Base-by-base conservation (phyloP, 1,140 invertebrate genomes). In the Tetramorium alpestre region DNA sequence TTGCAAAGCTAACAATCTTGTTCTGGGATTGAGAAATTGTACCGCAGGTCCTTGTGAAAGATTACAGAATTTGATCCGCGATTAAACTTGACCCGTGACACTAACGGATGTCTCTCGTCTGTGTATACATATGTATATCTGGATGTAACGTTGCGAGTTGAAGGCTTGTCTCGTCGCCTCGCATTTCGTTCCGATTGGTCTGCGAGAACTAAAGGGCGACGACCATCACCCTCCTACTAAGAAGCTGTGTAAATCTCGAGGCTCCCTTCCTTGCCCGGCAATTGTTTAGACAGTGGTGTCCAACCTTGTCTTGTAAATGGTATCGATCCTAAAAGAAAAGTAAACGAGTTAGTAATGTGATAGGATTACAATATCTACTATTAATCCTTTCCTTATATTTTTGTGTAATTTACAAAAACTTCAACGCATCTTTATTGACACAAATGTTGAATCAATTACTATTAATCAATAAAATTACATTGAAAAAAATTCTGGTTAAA, bases 221-320 rank as follows among this genome's bases (percentile, higher is more conserved):
- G 77, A 81, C 77, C 80, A 73, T 82, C 67, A 73, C 65, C 44
- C 80, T 44, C 51, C 25, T 47, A 49, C 80, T 60, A 82, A 82
- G 80, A 58, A 82, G 11, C 67, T 6, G n/a, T 58, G 44, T 44
- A 47, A 73, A 73, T 25, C 25, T 47, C 44, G 49, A 38, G 51
- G 18, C 18, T 73, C 41, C 54, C 69, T 82, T 47, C 6, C 13
- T 70, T 49, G 41, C 54, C 58, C 18, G 3, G 2, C 47, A 16
- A 73, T 82, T 73, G 67, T 73, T 84, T 60, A 47, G 54, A 41
- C 69, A 73, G 25, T 49, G 80, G 33, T 44, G 16, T 69, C 44
- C 47, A 81, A 56, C 33, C 1, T 44, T 41, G 41, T n/a, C 16
- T 51, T 18, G 22, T 70, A 49, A 70, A 65, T 2, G 62, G 33